Base-by-base conservation (phyloP, 2,797 vertebrate species). In the Lithobates sylvaticus region DNA sequence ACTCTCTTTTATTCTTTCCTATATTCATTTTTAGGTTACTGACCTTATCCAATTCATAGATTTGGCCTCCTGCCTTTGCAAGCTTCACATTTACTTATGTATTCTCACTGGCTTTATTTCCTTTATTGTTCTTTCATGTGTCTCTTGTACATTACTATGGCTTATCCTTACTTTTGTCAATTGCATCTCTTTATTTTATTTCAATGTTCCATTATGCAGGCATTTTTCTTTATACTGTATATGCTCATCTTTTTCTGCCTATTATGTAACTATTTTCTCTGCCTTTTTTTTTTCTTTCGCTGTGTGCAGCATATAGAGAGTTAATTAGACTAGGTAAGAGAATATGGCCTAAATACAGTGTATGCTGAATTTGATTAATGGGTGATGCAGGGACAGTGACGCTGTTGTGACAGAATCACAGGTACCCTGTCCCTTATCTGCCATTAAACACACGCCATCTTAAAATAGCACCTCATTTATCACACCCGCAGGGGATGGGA, bases 391-490 rank as follows among this genome's bases (percentile, higher is more conserved):
- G 36, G 76, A 78, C 47, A 78, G 76, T 84, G 83, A 84, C 34
- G 76, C 76, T 72, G 64, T 13, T 78, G 68, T 84, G 76, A 78
- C 75, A 84, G 76, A 72, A 70, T 84, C 67, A 72, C n/a, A 18
- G n/a, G 50, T 61, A 29, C 76, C 68, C 68, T 78, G 76, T 78
- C 50, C 54, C 76, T 84, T 78, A 78, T 84, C 83, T 84, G 75
- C 76, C 83, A 73, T 84, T 78, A 78, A 78, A 72, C 34, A 73
- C 21, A 29, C 54, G 50, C 50, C 26, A 72, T 84, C 83, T 72
- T 78, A 84, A 84, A 84, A 84, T 84, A 84, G 68, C 34, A 78
- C 76, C 83, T 84, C 75, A 76, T 84, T 78, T 65, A 84, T 84
- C 83, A 84, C 68, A 72, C 76, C 50, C 36, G 26, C 68, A 64